Base-by-base conservation (phyloP, 2,888 invertebrate genomes). In the Rapana venosa region DNA sequence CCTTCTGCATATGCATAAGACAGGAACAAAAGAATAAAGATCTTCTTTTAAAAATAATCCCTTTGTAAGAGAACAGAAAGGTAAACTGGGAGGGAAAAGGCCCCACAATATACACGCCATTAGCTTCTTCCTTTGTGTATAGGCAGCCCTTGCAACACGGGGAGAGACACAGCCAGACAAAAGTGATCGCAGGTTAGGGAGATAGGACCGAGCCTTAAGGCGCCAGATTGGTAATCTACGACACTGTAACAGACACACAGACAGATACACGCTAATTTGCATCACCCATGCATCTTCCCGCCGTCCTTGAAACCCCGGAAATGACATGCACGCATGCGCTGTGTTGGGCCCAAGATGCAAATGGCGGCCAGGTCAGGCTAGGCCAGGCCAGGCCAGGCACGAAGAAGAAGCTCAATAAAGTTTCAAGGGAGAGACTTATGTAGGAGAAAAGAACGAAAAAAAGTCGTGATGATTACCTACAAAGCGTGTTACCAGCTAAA, bases 151-250 rank as follows among this genome's bases (percentile, higher is more conserved):
- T 83, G 47, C 47, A 47, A 26, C 47, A 36, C 8, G 2, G 22
- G 30, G 26, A 36, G 30, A 47, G 26, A 30, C 36, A 36, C 81
- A 36, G 47, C 26, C 47, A 6, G 36, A 83, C 81, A 22, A 83
- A 36, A 47, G 8, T 22, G 47, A 36, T 26, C 47, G 26, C 81
- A 83, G 47, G 22, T 83, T 47, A 22, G 26, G 11, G 32, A 32
- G 58, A 66, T 61, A 32, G 20, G 20, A 32, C 30, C 32, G 35
- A 66, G 32, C n/a, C 30, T 32, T 56, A 32, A 86, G 86, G 86
- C 86, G 86, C 86, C 86, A 86, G 61, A 11, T 61, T 2, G 61
- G 86, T 86, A 86, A 86, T 86, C 17, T 86, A 86, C 86, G 86
- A 61, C 86, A 86, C 86, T 66, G 32, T 61, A 61, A 35, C 86